Conservation (phyloP, 2,888 invertebrate species). For the Tipula unca region DNA sequence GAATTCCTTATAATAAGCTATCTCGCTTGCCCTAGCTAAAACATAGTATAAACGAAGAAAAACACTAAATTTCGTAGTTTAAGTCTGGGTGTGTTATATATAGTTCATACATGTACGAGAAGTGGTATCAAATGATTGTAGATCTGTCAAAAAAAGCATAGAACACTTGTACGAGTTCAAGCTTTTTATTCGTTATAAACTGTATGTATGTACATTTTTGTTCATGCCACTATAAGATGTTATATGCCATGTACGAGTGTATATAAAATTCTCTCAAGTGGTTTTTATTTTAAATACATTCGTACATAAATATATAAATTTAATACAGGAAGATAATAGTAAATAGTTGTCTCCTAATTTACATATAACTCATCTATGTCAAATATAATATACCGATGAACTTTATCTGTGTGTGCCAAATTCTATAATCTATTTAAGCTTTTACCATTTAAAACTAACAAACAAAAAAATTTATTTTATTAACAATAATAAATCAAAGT, state of each 20-base stretch:
- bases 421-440: background rate
- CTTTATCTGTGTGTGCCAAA: background rate
- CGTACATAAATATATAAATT: background rate
- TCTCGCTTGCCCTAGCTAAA: background rate
- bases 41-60: background rate
- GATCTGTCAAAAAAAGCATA: conserved; percentile 1
- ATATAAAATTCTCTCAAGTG: background rate
- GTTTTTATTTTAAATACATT: background rate
- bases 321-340: background rate
- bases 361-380: background rate
- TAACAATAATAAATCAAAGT: background rate
- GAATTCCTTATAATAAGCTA: background rate
- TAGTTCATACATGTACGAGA: background rate
- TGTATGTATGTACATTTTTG: background rate
- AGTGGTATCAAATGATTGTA: background rate
- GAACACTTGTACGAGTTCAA: background rate
- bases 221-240: background rate
- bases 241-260: background rate
- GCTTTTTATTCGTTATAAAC: background rate
- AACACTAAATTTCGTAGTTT: background rate
- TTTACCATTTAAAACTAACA: background rate
- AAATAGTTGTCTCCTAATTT: background rate
- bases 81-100: background rate
- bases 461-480: background rate
- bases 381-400: background rate